These are phyloP conservation scores for Cricetomys ansorgei DNA, from an alignment of 2,113 vertebrate species.

Conservation along the genomic window DNA sequence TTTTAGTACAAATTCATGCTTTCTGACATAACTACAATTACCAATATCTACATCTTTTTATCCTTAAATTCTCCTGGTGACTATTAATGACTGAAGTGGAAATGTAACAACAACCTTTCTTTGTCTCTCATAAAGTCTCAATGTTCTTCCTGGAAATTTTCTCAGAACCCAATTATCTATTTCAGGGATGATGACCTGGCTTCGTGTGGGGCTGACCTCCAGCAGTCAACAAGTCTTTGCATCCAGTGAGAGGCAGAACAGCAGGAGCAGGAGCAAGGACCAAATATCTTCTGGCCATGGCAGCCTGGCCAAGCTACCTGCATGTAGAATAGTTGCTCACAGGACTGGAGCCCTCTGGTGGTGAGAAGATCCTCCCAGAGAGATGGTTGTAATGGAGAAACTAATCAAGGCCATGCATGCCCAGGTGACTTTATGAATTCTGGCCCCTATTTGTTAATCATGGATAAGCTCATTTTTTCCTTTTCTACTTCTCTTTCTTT, in stretches of 20 bases:
- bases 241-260: background rate
- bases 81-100: background rate
- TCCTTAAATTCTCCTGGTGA: background rate
- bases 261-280: background rate
- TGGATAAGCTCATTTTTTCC: background rate
- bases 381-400: background rate
- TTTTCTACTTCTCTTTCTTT: background rate
- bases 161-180: background rate
- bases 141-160: background rate
- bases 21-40: background rate
- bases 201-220: background rate
- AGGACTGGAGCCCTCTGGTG: constrained; percentile 40
- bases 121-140: constrained; percentile 6
- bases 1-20: constrained; percentile 13
- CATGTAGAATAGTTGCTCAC: background rate
- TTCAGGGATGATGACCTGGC: background rate
- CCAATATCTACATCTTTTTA: background rate
- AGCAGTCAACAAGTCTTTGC: background rate
- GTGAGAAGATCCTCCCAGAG: background rate
- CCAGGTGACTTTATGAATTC: background rate
- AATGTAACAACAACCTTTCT: background rate
- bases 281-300: background rate
- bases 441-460: background rate
- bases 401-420: background rate
- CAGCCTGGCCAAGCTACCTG: background rate